A percentile compares a stretch with the other conserved stretches of the same genome.
Conservation (phyloP, 2,888 invertebrate species). For the Galeopsomyia nigrocyanea region DNA sequence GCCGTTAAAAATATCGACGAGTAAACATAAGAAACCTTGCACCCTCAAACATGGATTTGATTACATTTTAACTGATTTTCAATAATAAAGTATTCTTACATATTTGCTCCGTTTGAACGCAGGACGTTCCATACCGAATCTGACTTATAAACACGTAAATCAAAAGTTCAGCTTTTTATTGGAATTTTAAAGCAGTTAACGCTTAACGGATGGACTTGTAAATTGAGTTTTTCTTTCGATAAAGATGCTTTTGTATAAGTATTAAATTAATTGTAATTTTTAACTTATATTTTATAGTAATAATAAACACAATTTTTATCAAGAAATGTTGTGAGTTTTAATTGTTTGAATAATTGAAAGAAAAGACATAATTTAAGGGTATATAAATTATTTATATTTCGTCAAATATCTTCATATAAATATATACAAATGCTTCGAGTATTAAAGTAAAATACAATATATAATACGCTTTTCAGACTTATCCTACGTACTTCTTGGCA, state of each 20-base stretch:
- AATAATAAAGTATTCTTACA: conserved; percentile 4
- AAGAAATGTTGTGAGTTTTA: conserved; percentile 42
- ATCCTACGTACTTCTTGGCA: conserved; percentile 60
- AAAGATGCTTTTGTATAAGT: conserved; percentile 58
- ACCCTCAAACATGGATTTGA: conserved; percentile 1
- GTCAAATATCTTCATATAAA: conserved; percentile 65
- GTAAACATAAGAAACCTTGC: no score
- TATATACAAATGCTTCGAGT: conserved; percentile 67
- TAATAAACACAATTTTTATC: conserved; percentile 63
- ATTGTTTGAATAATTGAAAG: conserved; percentile 3
- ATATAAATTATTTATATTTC: conserved; percentile 68
- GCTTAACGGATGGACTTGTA: conserved; percentile 44
- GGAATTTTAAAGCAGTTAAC: conserved; percentile 24
- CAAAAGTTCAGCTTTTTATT: conserved; percentile 32
- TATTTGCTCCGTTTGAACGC: conserved; percentile 45
- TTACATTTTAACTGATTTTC: neutral
- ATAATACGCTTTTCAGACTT: conserved; percentile 56
- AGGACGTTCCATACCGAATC: conserved; percentile 37
- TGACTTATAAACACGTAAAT: conserved; percentile 15
- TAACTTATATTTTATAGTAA: conserved; percentile 67
- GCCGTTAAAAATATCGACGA: no score
- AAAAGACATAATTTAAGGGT: conserved; percentile 50
- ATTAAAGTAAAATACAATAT: conserved; percentile 56
- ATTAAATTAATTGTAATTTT: conserved; percentile 64
- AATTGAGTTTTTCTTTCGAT: conserved; percentile 55